phyloP scores from a whole-genome alignment of 2,888 invertebrate genomes.

The Coenonympha arcania region DNA sequence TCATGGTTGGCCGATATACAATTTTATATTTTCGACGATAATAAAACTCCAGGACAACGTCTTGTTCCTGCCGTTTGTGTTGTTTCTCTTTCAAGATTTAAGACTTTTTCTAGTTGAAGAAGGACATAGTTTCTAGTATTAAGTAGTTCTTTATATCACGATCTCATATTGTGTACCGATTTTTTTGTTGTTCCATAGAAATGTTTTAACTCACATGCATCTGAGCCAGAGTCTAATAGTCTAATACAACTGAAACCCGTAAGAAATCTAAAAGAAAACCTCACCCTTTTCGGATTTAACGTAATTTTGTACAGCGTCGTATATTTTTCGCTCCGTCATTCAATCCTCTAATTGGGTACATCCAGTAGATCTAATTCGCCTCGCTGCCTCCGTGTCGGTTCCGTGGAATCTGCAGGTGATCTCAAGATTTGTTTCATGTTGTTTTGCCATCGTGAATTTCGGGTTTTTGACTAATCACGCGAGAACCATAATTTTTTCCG shows the following conservation, averaged over 20 bases:
- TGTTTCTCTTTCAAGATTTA: too few relatives aligned
- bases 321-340: not conserved
- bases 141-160: too few relatives aligned
- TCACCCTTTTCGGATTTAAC: not conserved
- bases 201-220: not conserved
- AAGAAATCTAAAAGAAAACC: not conserved
- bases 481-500: too few relatives aligned
- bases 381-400: not conserved
- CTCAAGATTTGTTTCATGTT: not conserved
- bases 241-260: not conserved
- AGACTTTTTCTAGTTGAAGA: too few relatives aligned
- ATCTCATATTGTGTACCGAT: too few relatives aligned
- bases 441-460: not conserved
- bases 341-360: not conserved
- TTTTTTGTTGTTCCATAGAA: too few relatives aligned
- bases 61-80: too few relatives aligned
- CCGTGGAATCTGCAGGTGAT: not conserved
- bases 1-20: too few relatives aligned
- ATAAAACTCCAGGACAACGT: too few relatives aligned
- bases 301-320: not conserved
- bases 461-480: too few relatives aligned
- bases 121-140: too few relatives aligned
- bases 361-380: slow-evolving; percentile 1
- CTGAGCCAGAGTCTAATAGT: not conserved
- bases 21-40: too few relatives aligned